A percentile compares a stretch with the other conserved stretches of the same genome.
Conservation (phyloP, 2,797 vertebrate genomes). For the Chrysolophus pictus region DNA sequence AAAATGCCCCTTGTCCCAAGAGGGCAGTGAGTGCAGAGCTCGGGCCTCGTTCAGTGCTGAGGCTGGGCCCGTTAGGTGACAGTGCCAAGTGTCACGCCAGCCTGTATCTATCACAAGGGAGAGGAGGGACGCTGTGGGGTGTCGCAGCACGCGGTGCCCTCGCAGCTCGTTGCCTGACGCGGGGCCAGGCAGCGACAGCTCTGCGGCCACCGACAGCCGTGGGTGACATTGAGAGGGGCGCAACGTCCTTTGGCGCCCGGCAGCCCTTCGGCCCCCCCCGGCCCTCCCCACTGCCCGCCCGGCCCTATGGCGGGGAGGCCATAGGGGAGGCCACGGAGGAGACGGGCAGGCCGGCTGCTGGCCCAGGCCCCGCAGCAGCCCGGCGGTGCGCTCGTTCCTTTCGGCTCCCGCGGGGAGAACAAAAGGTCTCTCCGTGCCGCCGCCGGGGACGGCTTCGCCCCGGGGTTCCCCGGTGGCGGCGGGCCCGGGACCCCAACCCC, state of each 20-base stretch:
- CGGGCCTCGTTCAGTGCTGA: neutral
- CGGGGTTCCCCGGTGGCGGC: neutral
- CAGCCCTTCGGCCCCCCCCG: neutral
- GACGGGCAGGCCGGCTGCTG: neutral
- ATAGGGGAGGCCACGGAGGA: too few species aligned
- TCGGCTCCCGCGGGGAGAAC: neutral
- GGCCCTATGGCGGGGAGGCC: neutral
- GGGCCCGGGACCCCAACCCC: neutral
- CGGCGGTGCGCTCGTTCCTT: neutral
- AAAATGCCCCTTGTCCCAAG: neutral
- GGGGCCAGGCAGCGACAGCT: conserved; percentile 20
- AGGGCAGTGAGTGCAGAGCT: neutral
- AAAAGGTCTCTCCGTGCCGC: neutral
- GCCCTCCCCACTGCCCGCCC: neutral
- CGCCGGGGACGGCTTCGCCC: neutral
- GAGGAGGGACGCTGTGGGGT: neutral
- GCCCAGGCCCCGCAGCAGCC: neutral
- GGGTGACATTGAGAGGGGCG: conserved; percentile 19
- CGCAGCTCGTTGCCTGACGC: neutral
- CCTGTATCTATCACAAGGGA: too few species aligned
- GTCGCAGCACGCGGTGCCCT: neutral
- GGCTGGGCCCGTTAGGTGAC: neutral
- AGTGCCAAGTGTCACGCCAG: too few species aligned
- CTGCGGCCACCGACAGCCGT: neutral
- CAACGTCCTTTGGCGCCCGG: neutral